phyloP scores from a whole-genome alignment of 2,113 vertebrate genomes.

The Ariopsis seemanni region DNA sequence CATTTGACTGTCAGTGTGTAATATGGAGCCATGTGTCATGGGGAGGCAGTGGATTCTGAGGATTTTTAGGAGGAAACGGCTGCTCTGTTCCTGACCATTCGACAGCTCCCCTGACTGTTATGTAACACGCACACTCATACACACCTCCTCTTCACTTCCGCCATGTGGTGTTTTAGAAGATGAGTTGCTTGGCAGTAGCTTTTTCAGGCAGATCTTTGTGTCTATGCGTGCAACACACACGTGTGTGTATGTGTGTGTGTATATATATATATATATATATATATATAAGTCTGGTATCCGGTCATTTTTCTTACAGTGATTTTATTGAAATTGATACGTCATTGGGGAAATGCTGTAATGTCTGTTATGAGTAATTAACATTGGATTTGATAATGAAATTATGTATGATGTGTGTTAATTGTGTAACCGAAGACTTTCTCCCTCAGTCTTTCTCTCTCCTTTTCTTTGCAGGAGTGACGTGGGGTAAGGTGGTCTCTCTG shows the following conservation, averaged over 20 bases:
- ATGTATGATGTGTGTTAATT: not conserved
- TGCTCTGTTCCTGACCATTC: conserved; percentile 31
- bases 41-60: not conserved
- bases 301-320: not conserved
- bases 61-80: conserved; percentile 27
- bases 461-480: conserved; percentile 74
- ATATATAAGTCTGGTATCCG: too few species aligned
- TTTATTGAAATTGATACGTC: too few species aligned
- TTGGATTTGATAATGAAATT: not conserved
- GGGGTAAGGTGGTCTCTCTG: conserved; percentile 95
- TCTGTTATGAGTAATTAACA: not conserved
- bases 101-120: conserved; percentile 46
- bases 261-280: too few species aligned
- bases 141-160: conserved; percentile 7
- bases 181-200: conserved; percentile 26
- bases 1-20: conserved; percentile 44
- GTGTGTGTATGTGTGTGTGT: too few species aligned
- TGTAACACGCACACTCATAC: conserved; percentile 27
- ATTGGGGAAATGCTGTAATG: not conserved
- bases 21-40: conserved; percentile 27
- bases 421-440: not conserved
- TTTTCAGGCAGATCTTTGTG: conserved; percentile 11
- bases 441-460: not conserved
- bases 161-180: conserved; percentile 1
- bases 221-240: not conserved